Conservation (phyloP, 2,113 vertebrate species). For the Podarcis raffonei region DNA sequence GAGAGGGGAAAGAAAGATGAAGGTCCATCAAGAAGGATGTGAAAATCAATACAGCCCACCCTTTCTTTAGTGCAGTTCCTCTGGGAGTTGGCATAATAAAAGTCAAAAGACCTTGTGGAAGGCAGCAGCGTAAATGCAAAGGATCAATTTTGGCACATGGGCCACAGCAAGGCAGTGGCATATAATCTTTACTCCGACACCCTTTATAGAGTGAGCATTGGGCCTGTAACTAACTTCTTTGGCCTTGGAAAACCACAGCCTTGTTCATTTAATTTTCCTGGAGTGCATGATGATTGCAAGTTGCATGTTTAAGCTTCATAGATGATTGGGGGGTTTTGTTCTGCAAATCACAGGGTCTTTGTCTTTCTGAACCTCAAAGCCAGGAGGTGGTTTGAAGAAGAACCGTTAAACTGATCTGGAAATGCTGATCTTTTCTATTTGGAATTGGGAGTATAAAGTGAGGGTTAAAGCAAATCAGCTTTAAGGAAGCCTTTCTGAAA, state of each 20-base stretch:
- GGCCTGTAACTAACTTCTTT: not conserved
- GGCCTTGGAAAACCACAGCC: not conserved
- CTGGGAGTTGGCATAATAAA: constrained; percentile 3
- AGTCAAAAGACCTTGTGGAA: not conserved
- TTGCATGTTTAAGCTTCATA: not conserved
- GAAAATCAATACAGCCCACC: constrained; percentile 17
- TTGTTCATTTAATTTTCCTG: constrained; percentile 2
- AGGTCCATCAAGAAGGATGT: not conserved
- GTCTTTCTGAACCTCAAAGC: not conserved
- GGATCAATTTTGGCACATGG: not conserved
- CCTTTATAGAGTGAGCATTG: not conserved
- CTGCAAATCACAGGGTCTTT: not conserved
- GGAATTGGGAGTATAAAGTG: not conserved
- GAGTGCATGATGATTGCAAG: not conserved
- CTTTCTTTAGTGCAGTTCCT: constrained; percentile 6
- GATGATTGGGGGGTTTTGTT: not conserved
- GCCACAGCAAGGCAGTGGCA: not conserved
- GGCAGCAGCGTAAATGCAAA: constrained; percentile 15
- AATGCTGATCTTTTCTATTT: not conserved
- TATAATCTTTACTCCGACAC: constrained; percentile 2
- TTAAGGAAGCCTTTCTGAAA: not conserved
- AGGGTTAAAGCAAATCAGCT: not conserved
- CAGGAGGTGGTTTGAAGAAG: not conserved
- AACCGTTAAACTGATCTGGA: not conserved
- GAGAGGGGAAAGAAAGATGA: constrained; percentile 3